Percentiles rank a stretch among this genome's conserved stretches.
Evolutionary conservation across 2,113 vertebrate species (phyloP).

Genomic region (Sander lucioperca): DNA sequence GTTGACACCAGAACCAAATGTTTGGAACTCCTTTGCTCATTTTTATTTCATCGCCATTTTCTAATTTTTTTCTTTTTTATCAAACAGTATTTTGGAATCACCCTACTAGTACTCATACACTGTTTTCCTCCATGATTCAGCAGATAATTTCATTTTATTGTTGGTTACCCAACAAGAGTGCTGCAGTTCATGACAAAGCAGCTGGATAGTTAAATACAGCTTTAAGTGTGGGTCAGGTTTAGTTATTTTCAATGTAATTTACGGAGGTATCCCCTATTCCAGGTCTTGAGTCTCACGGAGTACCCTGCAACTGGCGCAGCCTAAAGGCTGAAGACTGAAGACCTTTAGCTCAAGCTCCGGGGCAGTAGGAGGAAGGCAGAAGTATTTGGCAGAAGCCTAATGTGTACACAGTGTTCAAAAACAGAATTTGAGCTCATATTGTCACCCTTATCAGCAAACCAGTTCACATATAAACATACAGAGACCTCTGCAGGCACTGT

Average conservation of each 20-base stretch:
- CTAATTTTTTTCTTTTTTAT: background rate
- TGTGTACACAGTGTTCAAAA: slow-evolving; percentile 29
- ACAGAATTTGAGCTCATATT: slow-evolving; percentile 16
- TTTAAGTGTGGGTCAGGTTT: background rate
- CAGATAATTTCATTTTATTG: background rate
- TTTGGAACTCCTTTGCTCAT: background rate
- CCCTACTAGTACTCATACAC: background rate
- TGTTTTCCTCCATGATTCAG: background rate
- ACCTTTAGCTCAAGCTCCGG: background rate
- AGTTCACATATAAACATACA: slow-evolving; percentile 21
- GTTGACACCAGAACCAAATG: background rate
- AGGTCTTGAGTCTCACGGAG: background rate
- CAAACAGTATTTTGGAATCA: background rate
- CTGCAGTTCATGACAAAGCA: too few relatives aligned
- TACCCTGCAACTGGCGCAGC: background rate
- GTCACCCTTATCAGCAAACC: slow-evolving; percentile 35
- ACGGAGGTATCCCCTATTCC: background rate
- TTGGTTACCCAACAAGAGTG: background rate
- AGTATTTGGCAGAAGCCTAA: background rate
- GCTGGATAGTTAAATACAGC: background rate
- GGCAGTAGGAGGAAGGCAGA: background rate
- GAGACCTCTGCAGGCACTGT: slow-evolving; percentile 32
- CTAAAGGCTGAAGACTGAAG: background rate
- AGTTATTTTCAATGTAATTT: background rate
- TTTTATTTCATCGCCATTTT: background rate